These are phyloP conservation scores for Piprites chloris DNA, from an alignment of 2,113 vertebrate genomes.

Conservation along the genomic window DNA sequence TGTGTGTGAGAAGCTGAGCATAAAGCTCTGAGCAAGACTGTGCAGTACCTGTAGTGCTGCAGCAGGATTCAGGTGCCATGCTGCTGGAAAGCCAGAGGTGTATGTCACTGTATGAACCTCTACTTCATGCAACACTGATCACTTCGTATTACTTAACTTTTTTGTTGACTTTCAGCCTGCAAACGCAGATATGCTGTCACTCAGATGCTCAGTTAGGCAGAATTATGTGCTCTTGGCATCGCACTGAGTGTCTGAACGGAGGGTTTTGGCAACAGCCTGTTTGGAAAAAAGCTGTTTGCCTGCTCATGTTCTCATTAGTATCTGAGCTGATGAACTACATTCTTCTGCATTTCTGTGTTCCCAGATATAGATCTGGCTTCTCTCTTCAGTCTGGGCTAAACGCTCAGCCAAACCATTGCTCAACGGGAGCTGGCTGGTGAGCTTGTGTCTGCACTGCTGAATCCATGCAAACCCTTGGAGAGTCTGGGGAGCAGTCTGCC, in stretches of 20 bases:
- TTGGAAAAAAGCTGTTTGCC: slow-evolving; percentile 4
- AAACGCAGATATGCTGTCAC: background rate
- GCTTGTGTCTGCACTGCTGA: background rate
- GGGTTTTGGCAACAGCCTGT: background rate
- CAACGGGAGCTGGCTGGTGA: background rate
- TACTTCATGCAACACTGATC: background rate
- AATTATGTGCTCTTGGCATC: background rate
- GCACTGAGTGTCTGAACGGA: background rate
- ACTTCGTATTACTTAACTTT: background rate
- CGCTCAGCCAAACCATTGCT: background rate
- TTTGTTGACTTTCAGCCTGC: background rate
- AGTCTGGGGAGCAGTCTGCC: background rate
- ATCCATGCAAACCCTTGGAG: background rate
- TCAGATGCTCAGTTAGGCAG: slow-evolving; percentile 6
- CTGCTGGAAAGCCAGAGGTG: background rate
- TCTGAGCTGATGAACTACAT: slow-evolving; percentile 10
- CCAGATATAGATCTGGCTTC: slow-evolving; percentile 12
- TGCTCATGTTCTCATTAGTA: slow-evolving; percentile 26
- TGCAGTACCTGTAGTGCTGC: background rate
- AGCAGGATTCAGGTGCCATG: background rate
- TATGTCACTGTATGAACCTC: background rate
- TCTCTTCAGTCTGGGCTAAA: background rate
- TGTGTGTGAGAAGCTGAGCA: background rate
- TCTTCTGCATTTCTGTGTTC: background rate
- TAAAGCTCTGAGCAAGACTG: background rate